A percentile compares a stretch with the other conserved stretches of the same genome.
Conservation (phyloP, 2,113 vertebrate species). For the Lampris incognitus region DNA sequence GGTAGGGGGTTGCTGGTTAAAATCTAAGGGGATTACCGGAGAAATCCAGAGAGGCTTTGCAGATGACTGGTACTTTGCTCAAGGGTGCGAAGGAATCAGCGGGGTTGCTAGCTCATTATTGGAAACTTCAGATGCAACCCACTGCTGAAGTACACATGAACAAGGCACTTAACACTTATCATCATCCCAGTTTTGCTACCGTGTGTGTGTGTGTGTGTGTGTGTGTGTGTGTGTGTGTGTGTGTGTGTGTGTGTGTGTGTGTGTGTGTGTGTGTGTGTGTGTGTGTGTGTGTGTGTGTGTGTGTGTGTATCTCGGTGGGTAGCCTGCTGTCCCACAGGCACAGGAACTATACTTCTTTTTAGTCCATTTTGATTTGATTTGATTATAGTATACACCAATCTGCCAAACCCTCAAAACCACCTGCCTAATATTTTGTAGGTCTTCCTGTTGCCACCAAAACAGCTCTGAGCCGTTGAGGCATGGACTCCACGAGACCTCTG, state of each 20-base stretch:
- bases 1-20: conserved; percentile 29
- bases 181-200: conserved; percentile 32
- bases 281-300: not conserved
- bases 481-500: too few species aligned
- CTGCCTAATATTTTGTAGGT: too few species aligned
- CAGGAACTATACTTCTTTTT: conserved; percentile 29
- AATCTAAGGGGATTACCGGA: conserved; percentile 19
- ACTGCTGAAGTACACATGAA: conserved; percentile 40
- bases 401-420: too few species aligned
- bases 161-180: conserved; percentile 44
- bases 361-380: too few species aligned
- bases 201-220: conserved; percentile 18
- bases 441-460: too few species aligned
- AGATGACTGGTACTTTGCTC: conserved; percentile 31
- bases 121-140: conserved; percentile 44
- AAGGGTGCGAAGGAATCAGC: conserved; percentile 39
- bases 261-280: conserved; percentile 11
- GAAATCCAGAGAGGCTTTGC: not conserved
- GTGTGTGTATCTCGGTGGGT: conserved; percentile 34
- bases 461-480: too few species aligned
- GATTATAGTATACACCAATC: too few species aligned
- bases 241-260: conserved; percentile 31
- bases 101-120: conserved; percentile 42
- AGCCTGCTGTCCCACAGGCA: conserved; percentile 35
- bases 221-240: conserved; percentile 1